Percentiles rank a stretch among this genome's conserved stretches.
Conservation (phyloP, 2,113 vertebrate species). For the Prunella fulvescens region DNA sequence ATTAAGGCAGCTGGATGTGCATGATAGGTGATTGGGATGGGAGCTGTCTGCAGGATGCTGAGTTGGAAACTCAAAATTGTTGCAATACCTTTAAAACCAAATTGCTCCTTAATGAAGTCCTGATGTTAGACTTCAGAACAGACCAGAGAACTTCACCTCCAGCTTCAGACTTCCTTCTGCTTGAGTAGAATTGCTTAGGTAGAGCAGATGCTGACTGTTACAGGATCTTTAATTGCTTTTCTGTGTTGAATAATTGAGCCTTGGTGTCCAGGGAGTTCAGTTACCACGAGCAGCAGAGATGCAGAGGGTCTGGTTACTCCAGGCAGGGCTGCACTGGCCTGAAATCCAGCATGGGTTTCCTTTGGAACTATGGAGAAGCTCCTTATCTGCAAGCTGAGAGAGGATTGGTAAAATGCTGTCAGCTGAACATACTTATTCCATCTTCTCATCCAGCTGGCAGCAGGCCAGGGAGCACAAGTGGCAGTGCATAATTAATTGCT, state of each 20-base stretch:
- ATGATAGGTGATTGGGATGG: not conserved
- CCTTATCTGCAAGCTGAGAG: constrained; percentile 27
- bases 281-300: constrained; percentile 64
- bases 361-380: not conserved
- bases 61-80: not conserved
- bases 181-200: not conserved
- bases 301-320: constrained; percentile 66
- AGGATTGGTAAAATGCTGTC: constrained; percentile 45
- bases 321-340: constrained; percentile 11
- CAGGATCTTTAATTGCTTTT: constrained; percentile 68
- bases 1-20: not conserved
- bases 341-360: not conserved
- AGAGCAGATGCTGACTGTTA: constrained; percentile 35
- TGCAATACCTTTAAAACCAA: not conserved
- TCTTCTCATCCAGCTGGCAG: constrained; percentile 26
- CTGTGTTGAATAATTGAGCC: constrained; percentile 79
- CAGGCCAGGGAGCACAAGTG: constrained; percentile 1
- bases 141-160: not conserved
- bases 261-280: constrained; percentile 39
- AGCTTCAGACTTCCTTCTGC: not conserved
- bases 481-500: constrained; percentile 52
- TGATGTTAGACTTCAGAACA: not conserved
- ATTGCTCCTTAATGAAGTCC: not conserved
- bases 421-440: constrained; percentile 2
- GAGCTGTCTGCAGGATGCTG: not conserved